A percentile compares a stretch with the other conserved stretches of the same genome.
Evolutionary conservation across 2,797 vertebrate species (phyloP).

Genomic region (Echiichthys vipera): DNA sequence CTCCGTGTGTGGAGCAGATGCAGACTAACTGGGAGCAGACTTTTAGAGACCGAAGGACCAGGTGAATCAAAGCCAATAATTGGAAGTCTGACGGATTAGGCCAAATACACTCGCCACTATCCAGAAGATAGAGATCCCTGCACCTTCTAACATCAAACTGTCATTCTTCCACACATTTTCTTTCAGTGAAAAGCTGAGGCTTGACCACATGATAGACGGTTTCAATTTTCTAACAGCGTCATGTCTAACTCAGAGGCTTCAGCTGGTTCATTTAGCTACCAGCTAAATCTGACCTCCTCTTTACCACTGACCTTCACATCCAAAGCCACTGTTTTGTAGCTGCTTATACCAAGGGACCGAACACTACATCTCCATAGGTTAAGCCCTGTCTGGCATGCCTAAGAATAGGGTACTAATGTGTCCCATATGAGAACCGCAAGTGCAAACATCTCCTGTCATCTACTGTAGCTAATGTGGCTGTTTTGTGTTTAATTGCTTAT

Average conservation of each 20-base stretch:
- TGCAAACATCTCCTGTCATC: conserved; percentile 68
- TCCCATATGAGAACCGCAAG: conserved; percentile 71
- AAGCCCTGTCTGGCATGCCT: conserved; percentile 58
- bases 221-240: background rate
- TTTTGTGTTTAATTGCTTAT: conserved; percentile 68
- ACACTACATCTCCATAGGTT: conserved; percentile 48
- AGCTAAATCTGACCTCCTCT: background rate
- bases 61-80: conserved; percentile 50
- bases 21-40: conserved; percentile 82
- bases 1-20: conserved; percentile 83
- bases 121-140: conserved; percentile 30
- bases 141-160: background rate
- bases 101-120: conserved; percentile 14
- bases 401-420: conserved; percentile 61
- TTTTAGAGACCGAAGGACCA: conserved; percentile 34
- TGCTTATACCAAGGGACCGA: conserved; percentile 2
- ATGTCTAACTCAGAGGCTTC: background rate
- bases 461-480: conserved; percentile 63
- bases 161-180: background rate
- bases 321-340: conserved; percentile 1
- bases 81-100: conserved; percentile 40
- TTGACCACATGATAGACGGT: background rate
- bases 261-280: conserved; percentile 9
- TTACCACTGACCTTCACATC: conserved; percentile 11
- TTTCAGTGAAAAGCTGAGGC: background rate